Base-by-base conservation (phyloP, 2,888 invertebrate species). In the Teleiodes luculella region DNA sequence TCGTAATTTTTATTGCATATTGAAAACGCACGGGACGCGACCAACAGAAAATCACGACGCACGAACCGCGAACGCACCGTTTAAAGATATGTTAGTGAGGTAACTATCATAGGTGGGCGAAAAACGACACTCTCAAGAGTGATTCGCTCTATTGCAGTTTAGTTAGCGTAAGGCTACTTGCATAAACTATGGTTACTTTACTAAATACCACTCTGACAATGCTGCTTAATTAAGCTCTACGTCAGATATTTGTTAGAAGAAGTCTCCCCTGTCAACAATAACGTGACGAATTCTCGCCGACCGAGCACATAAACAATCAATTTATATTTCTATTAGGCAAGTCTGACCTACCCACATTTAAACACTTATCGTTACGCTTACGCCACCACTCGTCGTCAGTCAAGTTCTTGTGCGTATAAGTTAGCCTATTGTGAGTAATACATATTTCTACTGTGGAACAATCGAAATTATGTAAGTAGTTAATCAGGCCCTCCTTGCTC, bases 91-190 rank as follows among this genome's bases (percentile, higher is more conserved):
- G n/a, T n/a, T n/a, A n/a, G n/a, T n/a, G n/a, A n/a, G n/a, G n/a
- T n/a, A n/a, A n/a, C n/a, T n/a, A n/a, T n/a, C n/a, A n/a, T n/a
- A n/a, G n/a, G n/a, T n/a, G n/a, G n/a, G n/a, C n/a, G n/a, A n/a
- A n/a, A n/a, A n/a, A n/a, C 67, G 67, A 72, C 72, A 73, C 72
- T 76, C 71, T n/a, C n/a, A n/a, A 70, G 76, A 76, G 80, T 74
- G 79, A 74, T 75, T 71, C 74, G 78, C 80, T 76, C 80, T 77
- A 80, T 80, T 82, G 79, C 83, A 80, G 82, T 80, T 83, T 83
- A n/a, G n/a, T n/a, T n/a, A n/a, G 83, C 86, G 80, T 83, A 83
- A 79, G 76, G 70, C 63, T 65, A 74, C n/a, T 87, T 86, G 83
- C 86, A 84, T 81, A 84, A 83, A 83, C 83, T 64, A 63, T n/a